A percentile compares a stretch with the other conserved stretches of the same genome.
Conservation (phyloP, 2,888 invertebrate species). For the Lacanobia oleracea region DNA sequence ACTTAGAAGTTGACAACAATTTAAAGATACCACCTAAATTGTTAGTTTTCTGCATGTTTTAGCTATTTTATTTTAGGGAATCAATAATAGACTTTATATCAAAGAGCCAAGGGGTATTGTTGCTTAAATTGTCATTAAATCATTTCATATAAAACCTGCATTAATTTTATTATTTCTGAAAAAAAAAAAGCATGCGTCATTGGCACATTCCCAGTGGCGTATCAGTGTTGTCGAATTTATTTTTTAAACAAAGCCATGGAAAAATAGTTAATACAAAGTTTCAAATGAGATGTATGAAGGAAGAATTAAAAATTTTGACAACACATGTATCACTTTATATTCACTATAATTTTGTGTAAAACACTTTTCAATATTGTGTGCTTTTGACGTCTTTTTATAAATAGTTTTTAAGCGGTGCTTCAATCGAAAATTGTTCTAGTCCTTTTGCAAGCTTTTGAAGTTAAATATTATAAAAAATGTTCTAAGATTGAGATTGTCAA, state of each 20-base stretch:
- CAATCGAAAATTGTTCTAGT: conserved; percentile 69
- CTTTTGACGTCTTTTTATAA: conserved; percentile 36
- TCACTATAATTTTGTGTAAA: conserved; percentile 22
- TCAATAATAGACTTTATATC: neutral
- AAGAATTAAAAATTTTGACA: neutral
- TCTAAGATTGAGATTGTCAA: neutral
- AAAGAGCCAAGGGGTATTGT: neutral
- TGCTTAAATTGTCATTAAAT: too few species aligned
- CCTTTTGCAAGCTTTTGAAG: conserved; percentile 37
- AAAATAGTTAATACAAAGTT: neutral
- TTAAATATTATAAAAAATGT: neutral
- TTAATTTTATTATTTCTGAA: too few species aligned
- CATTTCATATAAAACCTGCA: too few species aligned
- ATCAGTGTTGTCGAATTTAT: neutral
- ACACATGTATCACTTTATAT: conserved; percentile 10
- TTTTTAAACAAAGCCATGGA: neutral
- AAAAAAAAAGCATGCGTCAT: too few species aligned
- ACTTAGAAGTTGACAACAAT: conserved; percentile 1
- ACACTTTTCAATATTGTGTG: conserved; percentile 5
- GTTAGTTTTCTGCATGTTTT: neutral
- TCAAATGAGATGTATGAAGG: neutral
- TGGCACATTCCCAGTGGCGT: too few species aligned
- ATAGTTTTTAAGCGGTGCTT: conserved; percentile 36
- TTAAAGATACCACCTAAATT: neutral
- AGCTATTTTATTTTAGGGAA: neutral